Evolutionary conservation across 1,140 invertebrate genomes (phyloP).

Genomic region (Vanessa atalanta): DNA sequence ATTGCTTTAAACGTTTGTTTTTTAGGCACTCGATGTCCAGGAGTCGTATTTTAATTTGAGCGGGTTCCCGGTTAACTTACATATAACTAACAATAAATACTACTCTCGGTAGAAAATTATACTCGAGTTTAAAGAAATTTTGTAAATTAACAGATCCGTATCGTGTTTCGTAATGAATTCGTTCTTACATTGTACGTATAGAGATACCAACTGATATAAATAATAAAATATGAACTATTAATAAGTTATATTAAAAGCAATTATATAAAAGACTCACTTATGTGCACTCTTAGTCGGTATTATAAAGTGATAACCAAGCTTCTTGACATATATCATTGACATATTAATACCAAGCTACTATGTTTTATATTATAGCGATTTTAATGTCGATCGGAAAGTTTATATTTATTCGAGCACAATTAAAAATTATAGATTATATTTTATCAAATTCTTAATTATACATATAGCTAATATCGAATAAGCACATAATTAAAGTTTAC

Average conservation of each 20-base stretch:
- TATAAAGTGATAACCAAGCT: background rate
- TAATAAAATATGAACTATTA: no score
- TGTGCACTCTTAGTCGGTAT: no score
- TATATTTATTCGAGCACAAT: no score
- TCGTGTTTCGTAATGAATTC: conserved; percentile 1
- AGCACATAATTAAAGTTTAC: background rate
- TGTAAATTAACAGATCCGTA: background rate
- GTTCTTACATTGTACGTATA: background rate
- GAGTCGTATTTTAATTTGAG: conserved; percentile 47
- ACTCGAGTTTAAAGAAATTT: conserved; percentile 7
- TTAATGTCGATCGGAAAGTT: no score
- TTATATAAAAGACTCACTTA: no score
- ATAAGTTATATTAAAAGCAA: no score
- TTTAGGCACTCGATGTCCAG: conserved; percentile 67
- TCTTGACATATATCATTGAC: background rate
- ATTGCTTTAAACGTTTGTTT: conserved; percentile 63
- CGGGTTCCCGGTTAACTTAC: background rate
- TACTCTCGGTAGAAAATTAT: background rate
- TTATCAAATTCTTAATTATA: no score
- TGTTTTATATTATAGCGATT: no score
- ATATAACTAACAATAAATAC: conserved; percentile 9
- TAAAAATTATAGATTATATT: no score
- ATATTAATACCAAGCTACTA: no score
- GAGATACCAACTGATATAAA: no score
- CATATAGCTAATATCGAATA: background rate